Evolutionary conservation across 2,888 invertebrate genomes (phyloP).

Genomic region (Octonoba sinensis): DNA sequence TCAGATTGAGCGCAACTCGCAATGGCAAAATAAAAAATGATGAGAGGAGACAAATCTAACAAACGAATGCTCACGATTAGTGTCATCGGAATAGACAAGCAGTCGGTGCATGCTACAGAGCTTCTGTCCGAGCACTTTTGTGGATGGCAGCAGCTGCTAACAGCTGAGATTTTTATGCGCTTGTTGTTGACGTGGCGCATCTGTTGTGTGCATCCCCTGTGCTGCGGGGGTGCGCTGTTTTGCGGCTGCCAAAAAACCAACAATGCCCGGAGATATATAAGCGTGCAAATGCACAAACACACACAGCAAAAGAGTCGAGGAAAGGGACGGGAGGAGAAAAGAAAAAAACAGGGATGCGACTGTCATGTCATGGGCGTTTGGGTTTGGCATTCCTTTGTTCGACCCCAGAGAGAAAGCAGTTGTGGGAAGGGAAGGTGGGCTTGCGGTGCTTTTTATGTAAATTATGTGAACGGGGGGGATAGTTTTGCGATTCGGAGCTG

Average conservation of each 20-base stretch:
- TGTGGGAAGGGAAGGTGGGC: no score
- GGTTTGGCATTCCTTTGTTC: slow-evolving; percentile 39
- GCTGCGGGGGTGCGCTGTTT: slow-evolving; percentile 35
- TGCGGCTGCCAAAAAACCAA: slow-evolving; percentile 35
- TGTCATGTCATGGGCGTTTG: slow-evolving; percentile 46
- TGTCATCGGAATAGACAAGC: slow-evolving; percentile 45
- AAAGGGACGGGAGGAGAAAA: no score
- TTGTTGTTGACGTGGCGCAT: slow-evolving; percentile 59
- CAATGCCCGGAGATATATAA: slow-evolving; percentile 44
- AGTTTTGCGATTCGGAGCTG: no score
- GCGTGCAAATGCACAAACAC: slow-evolving; percentile 50
- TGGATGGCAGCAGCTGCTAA: slow-evolving; percentile 42
- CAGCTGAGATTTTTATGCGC: slow-evolving; percentile 55
- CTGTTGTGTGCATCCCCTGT: slow-evolving; percentile 55
- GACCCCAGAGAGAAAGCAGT: neutral
- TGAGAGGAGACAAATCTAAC: slow-evolving; percentile 1
- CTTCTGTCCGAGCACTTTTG: slow-evolving; percentile 11
- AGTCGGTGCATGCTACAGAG: slow-evolving; percentile 15
- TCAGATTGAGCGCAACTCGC: no score
- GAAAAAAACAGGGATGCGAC: slow-evolving; percentile 16
- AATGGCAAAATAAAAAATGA: no score
- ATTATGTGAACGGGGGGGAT: no score
- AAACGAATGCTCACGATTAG: slow-evolving; percentile 27
- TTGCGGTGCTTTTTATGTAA: no score
- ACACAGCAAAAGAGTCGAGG: slow-evolving; percentile 1